These are phyloP conservation scores for Zalophus californianus DNA, from an alignment of 2,797 vertebrate species.

Conservation along the genomic window DNA sequence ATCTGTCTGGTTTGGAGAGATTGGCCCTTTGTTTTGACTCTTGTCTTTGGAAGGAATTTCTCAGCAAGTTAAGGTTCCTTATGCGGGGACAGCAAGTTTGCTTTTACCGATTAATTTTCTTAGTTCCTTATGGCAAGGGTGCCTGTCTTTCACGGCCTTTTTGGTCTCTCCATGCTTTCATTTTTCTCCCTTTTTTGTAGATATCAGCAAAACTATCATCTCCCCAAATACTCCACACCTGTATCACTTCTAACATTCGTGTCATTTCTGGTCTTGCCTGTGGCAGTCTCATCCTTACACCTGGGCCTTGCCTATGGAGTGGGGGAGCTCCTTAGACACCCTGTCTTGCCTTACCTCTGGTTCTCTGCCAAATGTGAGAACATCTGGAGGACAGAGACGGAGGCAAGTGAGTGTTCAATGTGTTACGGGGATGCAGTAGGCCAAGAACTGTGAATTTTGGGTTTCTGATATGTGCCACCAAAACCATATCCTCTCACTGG, in stretches of 20 bases:
- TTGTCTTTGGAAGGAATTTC: constrained; percentile 40
- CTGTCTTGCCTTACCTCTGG: background rate
- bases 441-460: background rate
- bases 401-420: background rate
- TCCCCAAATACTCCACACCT: background rate
- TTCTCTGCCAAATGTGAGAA: background rate
- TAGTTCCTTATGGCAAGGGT: background rate
- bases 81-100: background rate
- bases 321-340: background rate
- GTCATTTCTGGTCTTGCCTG: background rate
- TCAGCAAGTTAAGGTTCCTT: background rate
- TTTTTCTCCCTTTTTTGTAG: background rate
- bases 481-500: background rate
- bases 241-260: background rate
- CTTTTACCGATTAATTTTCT: background rate
- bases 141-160: background rate
- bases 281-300: background rate
- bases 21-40: background rate
- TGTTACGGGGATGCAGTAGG: accelerated
- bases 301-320: background rate
- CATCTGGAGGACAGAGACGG: background rate
- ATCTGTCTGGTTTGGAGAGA: background rate
- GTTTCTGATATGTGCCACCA: background rate
- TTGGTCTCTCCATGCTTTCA: background rate
- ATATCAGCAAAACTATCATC: background rate